Percentiles rank a stretch among this genome's conserved stretches.
These are phyloP conservation scores for Heliconius hermathena DNA, from an alignment of 1,140 invertebrate species.

Conservation along the genomic window DNA sequence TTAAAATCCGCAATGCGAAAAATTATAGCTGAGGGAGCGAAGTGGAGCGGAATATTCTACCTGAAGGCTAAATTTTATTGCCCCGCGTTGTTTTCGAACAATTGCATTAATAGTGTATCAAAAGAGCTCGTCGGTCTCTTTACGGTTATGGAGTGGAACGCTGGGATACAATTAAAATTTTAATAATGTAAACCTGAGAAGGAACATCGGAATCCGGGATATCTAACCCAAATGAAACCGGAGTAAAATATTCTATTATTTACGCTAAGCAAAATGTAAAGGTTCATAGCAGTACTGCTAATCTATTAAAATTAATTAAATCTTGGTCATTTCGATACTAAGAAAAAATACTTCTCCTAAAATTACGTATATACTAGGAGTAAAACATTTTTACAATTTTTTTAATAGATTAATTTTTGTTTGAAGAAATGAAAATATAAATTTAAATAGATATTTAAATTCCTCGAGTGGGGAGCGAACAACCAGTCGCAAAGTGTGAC, in stretches of 20 bases:
- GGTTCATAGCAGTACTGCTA: background rate
- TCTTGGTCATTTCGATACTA: background rate
- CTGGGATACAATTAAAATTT: conserved; percentile 71
- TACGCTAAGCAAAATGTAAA: background rate
- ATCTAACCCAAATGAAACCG: conserved; percentile 6
- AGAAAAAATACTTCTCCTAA: no score
- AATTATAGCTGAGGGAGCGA: conserved; percentile 72
- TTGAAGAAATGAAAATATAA: no score
- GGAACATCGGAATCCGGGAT: conserved; percentile 30
- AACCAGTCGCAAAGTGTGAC: no score
- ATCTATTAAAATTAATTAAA: background rate
- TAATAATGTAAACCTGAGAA: conserved; percentile 59
- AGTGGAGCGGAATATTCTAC: conserved; percentile 73
- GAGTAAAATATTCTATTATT: conserved; percentile 10
- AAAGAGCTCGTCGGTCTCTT: conserved; percentile 61
- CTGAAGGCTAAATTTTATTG: conserved; percentile 78
- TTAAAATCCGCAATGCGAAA: conserved; percentile 78
- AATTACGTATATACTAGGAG: background rate
- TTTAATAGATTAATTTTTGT: background rate
- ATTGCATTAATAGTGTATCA: conserved; percentile 80
- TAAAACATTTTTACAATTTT: background rate
- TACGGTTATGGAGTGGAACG: conserved; percentile 58
- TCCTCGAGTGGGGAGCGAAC: no score
- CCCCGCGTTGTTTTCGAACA: conserved; percentile 73
- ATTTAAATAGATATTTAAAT: no score